These are phyloP conservation scores for Drosophila ananassae DNA, from an alignment of 1,140 invertebrate genomes.

Conservation along the genomic window DNA sequence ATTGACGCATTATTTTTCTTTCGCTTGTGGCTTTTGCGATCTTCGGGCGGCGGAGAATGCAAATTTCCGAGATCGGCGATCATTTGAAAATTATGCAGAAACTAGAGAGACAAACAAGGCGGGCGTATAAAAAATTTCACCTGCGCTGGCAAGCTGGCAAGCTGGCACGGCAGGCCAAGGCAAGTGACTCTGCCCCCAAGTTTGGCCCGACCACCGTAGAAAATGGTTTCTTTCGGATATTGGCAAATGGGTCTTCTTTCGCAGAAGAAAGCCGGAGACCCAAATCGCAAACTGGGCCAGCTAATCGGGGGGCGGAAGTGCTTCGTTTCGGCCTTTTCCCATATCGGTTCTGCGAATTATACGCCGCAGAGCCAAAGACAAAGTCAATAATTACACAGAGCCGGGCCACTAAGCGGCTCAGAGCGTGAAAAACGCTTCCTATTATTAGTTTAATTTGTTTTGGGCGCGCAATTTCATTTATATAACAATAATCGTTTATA, in stretches of 20 bases:
- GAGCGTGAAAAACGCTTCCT: slow-evolving; percentile 80
- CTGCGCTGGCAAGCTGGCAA: slow-evolving; percentile 9
- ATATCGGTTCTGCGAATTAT: slow-evolving; percentile 43
- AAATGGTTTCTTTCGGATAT: slow-evolving; percentile 37
- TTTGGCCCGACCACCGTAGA: slow-evolving; percentile 67
- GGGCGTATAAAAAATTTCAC: slow-evolving; percentile 68
- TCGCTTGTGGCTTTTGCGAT: slow-evolving; percentile 20
- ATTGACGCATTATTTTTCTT: slow-evolving; percentile 57
- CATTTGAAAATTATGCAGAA: slow-evolving; percentile 70
- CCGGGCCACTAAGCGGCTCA: slow-evolving; percentile 30
- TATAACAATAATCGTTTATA: slow-evolving; percentile 81
- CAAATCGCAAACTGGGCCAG: slow-evolving; percentile 39
- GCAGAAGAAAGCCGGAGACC: slow-evolving; percentile 51
- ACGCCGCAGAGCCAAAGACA: slow-evolving; percentile 51
- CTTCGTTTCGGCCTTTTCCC: not conserved
- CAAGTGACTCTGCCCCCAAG: slow-evolving; percentile 54
- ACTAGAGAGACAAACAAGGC: slow-evolving; percentile 29
- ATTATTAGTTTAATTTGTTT: slow-evolving; percentile 82
- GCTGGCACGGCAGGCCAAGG: slow-evolving; percentile 64
- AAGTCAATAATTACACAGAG: slow-evolving; percentile 70
- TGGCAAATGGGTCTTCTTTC: slow-evolving; percentile 32
- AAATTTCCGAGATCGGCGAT: slow-evolving; percentile 54
- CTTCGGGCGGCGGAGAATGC: slow-evolving; percentile 51
- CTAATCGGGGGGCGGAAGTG: slow-evolving; percentile 60
- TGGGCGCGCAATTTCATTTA: slow-evolving; percentile 81